Conservation (phyloP, 1,140 invertebrate species). For the Eriosoma lanigerum region DNA sequence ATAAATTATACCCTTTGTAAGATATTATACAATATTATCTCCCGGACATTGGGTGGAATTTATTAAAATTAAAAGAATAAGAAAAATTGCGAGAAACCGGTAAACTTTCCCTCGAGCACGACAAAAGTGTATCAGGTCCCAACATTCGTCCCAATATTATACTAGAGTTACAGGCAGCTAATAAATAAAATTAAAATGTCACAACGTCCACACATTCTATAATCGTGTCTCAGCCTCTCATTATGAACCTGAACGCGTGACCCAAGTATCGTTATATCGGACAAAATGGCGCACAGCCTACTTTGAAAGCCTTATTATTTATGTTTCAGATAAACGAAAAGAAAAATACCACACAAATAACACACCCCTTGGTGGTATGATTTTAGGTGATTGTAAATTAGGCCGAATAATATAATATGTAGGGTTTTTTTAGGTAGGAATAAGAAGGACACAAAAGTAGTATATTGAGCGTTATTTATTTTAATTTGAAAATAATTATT, state of each 20-base stretch:
- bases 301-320: conserved; percentile 28
- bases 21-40: neutral
- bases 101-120: conserved; percentile 34
- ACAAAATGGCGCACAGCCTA: conserved; percentile 41
- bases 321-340: neutral
- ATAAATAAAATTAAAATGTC: conserved; percentile 51
- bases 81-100: conserved; percentile 36
- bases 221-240: conserved; percentile 41
- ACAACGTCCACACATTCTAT: conserved; percentile 38
- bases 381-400: too few species aligned
- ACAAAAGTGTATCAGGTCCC: conserved; percentile 21
- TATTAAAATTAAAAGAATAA: neutral
- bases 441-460: too few species aligned
- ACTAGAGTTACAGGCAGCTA: neutral
- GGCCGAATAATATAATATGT: too few species aligned
- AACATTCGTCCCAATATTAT: conserved; percentile 29
- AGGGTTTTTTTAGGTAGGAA: too few species aligned
- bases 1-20: too few species aligned
- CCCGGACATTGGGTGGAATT: neutral
- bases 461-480: too few species aligned
- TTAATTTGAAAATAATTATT: too few species aligned
- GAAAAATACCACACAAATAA: neutral
- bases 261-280: conserved; percentile 41
- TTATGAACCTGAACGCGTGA: conserved; percentile 34
- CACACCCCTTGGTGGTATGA: neutral